Evolutionary conservation across 2,113 vertebrate genomes (phyloP), one percentile per base, ranked within the genome.

Genomic region (Morone saxatilis): DNA sequence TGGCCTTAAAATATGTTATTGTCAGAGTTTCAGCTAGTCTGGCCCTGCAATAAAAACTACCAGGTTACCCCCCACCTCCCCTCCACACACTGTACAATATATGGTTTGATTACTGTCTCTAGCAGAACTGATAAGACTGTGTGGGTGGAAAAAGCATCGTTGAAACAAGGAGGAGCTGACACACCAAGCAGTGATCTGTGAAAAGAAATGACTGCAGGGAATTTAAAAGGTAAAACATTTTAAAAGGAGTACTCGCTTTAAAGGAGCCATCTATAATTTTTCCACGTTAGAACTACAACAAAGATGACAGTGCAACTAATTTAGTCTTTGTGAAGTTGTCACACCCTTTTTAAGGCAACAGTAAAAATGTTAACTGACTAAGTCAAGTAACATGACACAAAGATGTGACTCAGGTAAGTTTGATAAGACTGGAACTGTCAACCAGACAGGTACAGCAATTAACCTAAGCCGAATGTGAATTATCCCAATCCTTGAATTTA

Each of bases 1-100:
- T 73, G 61, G 82, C 57, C 76, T 89, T 91, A 78, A 90, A 85
- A 78, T 77, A 72, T 83, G 48, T 83, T 88, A 78, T 78, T 87
- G 80, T 84, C 84, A 69, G 84, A 85, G 68, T 78, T 89, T 63
- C 54, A 82, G 62, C 41, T 36, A 63, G 59, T 79, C 57, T 62
- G 60, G 54, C 40, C 51, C 45, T 67, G 72, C 53, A 73, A 48
- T 73, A 88, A 72, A 76, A 81, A 25, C 54, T 78, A 62, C 19
- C 31, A 54, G 22, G 22, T 60, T 59, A 5, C 17, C 9, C 41
- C 20, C 43, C 13, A 8, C 20, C 36, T 2, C 12, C 41, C 14
- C 0, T 19, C 65, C 31, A n/a, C 3, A 43, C 7, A 71, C 43
- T 25, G n/a, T 54, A 51, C 50, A 71, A 48, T 65, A 57, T 69